These are phyloP conservation scores for Xiphophorus hellerii DNA, from an alignment of 2,113 vertebrate species.

Conservation along the genomic window DNA sequence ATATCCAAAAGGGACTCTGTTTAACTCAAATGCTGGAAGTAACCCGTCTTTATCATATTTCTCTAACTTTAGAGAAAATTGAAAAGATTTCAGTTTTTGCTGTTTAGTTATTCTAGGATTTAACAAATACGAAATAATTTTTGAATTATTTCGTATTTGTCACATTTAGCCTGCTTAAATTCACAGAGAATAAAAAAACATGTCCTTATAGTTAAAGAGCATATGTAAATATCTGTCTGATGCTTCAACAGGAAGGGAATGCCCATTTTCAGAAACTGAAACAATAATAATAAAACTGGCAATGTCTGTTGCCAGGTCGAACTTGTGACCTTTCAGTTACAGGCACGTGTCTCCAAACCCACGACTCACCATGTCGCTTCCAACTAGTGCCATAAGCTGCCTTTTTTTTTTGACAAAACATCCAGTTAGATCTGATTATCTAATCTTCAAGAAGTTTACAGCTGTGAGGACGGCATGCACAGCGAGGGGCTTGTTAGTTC, in stretches of 20 bases:
- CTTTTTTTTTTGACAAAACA: conserved; percentile 33
- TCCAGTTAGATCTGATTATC: conserved; percentile 54
- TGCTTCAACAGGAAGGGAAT: not conserved
- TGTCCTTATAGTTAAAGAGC: not conserved
- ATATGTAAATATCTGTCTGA: not conserved
- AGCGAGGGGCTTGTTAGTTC: conserved; percentile 57
- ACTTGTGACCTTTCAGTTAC: conserved; percentile 29
- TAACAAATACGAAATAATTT: too few species aligned
- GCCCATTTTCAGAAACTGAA: not conserved
- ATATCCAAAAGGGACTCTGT: too few species aligned
- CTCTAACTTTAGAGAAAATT: too few species aligned
- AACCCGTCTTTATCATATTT: too few species aligned
- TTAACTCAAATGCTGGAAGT: too few species aligned
- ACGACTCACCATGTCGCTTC: conserved; percentile 6
- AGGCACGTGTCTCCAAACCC: conserved; percentile 31
- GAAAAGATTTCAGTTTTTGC: too few species aligned
- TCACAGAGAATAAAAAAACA: too few species aligned
- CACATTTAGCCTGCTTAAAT: too few species aligned
- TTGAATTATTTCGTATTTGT: too few species aligned
- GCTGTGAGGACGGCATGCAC: conserved; percentile 47
- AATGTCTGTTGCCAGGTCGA: conserved; percentile 1
- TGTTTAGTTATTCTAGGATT: too few species aligned
- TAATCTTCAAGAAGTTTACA: conserved; percentile 51
- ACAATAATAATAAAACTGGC: not conserved
- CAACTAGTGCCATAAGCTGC: conserved; percentile 26